Evolutionary conservation across 2,113 vertebrate species (phyloP), one percentile per base, ranked within the genome.

Genomic region (Gracilinanus agilis): DNA sequence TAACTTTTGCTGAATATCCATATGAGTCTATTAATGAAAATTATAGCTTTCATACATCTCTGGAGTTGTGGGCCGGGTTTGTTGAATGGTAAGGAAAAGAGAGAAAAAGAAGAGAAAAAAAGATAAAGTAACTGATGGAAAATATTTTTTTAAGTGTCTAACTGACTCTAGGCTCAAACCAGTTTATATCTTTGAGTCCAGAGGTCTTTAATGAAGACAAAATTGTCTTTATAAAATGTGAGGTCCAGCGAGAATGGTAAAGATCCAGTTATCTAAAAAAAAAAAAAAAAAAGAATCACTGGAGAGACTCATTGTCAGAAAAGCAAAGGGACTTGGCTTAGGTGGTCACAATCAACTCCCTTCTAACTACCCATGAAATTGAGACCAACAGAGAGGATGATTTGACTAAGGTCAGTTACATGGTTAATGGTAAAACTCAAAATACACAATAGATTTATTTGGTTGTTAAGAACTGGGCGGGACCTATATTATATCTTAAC

Each of bases 1-100:
- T 96, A 98, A 96, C 95, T 34, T 67, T 92, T 97, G 90, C 95
- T 97, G 97, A 98, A 97, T 97, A 97, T 97, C 92, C 97, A 24
- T 90, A 96, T 96, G 95, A 97, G 34, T 92, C 94, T 98, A 98
- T 95, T 97, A 98, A 97, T 97, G 97, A 98, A 98, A 98, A 98
- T 98, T 98, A 98, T 75, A 98, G 94, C 93, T 98, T 98, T 98
- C 92, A 90, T 96, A 75, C 75, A 97, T 97, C 96, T 96, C 95
- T 91, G 89, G 94, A 96, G 89, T 95, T 94, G 91, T 95, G 93
- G 0, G 0, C 55, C 55, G 55, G 24, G 55, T 34, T 9, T 90
- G 61, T 16, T 55, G 53, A 92, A 90, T 88, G 1, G 12, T 92
- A 92, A 94, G 61, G 19, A 96, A 25, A 54, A 44, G 23, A 89